Conservation (phyloP, 2,888 invertebrate genomes). For the Morpho deidamia region DNA sequence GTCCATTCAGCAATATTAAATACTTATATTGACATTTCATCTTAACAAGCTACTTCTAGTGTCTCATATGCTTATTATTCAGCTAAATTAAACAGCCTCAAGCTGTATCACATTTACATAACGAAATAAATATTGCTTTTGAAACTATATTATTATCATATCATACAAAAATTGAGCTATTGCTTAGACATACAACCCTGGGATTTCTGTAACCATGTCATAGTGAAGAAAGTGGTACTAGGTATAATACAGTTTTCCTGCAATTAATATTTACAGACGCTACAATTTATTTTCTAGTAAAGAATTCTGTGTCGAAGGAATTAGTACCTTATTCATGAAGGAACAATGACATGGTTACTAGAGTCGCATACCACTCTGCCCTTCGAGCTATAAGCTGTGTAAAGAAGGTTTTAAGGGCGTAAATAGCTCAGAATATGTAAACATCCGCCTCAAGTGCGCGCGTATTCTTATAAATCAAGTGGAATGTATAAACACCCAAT, state of each 20-base stretch:
- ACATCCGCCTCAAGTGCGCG: constrained; percentile 34
- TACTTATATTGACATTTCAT: constrained; percentile 54
- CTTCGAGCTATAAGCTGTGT: constrained; percentile 65
- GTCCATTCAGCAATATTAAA: constrained; percentile 43
- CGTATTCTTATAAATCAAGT: constrained; percentile 21
- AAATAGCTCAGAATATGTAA: constrained; percentile 52
- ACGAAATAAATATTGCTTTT: constrained; percentile 57
- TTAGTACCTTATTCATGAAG: constrained; percentile 19
- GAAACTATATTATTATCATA: constrained; percentile 49
- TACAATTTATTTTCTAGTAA: constrained; percentile 34
- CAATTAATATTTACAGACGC: constrained; percentile 49
- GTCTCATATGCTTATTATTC: constrained; percentile 51
- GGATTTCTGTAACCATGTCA: constrained; percentile 72
- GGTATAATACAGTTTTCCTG: constrained; percentile 25
- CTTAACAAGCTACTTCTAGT: constrained; percentile 47
- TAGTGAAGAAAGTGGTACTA: constrained; percentile 19
- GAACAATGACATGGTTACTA: constrained; percentile 65
- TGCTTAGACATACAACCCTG: constrained; percentile 73
- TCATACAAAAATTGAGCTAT: constrained; percentile 64
- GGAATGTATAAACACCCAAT: constrained; percentile 31
- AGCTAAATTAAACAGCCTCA: constrained; percentile 60
- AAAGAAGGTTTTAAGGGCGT: constrained; percentile 50
- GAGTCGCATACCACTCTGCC: constrained; percentile 70
- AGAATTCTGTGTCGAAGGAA: constrained; percentile 4
- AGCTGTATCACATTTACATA: constrained; percentile 64